phyloP scores from a whole-genome alignment of 2,113 vertebrate species.

The Takifugu flavidus region DNA sequence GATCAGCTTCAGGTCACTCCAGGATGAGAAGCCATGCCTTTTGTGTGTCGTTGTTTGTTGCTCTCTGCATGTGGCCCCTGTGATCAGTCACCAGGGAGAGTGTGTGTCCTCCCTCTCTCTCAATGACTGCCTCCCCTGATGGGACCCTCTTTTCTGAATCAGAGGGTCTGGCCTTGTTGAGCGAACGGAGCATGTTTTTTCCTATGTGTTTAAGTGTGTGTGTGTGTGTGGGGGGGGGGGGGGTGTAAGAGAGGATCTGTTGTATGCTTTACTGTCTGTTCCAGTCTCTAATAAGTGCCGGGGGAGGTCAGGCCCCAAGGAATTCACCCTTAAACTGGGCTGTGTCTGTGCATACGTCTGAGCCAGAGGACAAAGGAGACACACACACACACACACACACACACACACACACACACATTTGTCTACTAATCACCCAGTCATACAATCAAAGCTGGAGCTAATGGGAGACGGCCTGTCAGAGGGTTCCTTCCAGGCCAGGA shows the following conservation, averaged over 20 bases:
- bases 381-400: constrained; percentile 2
- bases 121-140: constrained; percentile 14
- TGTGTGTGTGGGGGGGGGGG: constrained; percentile 4
- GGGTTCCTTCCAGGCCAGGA: constrained; percentile 17
- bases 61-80: constrained; percentile 4
- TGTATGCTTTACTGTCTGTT: constrained; percentile 42
- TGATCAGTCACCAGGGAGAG: constrained; percentile 10
- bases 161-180: constrained; percentile 34
- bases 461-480: constrained; percentile 55
- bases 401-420: constrained; percentile 1
- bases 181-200: neutral
- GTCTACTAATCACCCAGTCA: constrained; percentile 56
- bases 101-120: constrained; percentile 32
- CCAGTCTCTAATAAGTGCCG: constrained; percentile 45
- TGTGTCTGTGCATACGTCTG: constrained; percentile 18
- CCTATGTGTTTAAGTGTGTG: neutral
- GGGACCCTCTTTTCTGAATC: constrained; percentile 27
- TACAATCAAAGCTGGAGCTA: constrained; percentile 61
- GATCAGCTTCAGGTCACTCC: constrained; percentile 1
- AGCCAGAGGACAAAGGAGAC: neutral
- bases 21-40: neutral
- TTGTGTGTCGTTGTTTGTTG: neutral
- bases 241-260: neutral
- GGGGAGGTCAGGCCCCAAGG: constrained; percentile 38
- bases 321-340: constrained; percentile 41